These are phyloP conservation scores for Calliphora vomitoria DNA, from an alignment of 2,888 invertebrate species.

Conservation along the genomic window DNA sequence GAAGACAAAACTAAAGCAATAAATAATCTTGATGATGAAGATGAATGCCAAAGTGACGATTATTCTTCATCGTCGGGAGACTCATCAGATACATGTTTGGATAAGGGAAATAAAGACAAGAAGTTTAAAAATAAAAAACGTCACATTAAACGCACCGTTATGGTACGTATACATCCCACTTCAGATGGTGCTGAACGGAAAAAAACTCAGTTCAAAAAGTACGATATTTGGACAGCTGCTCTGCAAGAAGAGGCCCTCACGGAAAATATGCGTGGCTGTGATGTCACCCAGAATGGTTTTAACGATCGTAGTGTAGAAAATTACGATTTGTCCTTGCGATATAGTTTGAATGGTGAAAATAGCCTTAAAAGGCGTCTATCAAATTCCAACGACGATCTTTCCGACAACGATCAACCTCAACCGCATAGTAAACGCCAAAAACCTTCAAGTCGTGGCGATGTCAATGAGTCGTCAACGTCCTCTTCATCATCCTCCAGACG, in stretches of 20 bases:
- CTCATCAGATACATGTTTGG: conserved; percentile 81
- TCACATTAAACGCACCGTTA: conserved; percentile 80
- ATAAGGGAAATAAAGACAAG: conserved; percentile 56
- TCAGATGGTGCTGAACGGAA: conserved; percentile 76
- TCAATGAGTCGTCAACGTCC: conserved; percentile 46
- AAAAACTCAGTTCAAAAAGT: conserved; percentile 87
- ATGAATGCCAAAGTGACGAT: conserved; percentile 78
- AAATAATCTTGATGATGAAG: conserved; percentile 77
- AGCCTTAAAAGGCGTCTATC: conserved; percentile 82
- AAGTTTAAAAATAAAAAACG: conserved; percentile 77
- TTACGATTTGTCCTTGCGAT: conserved; percentile 89
- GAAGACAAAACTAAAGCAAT: conserved; percentile 36
- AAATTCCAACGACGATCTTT: conserved; percentile 79
- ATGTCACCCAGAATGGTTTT: conserved; percentile 87
- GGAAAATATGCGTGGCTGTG: conserved; percentile 91
- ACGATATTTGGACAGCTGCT: conserved; percentile 91
- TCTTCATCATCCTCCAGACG: conserved; percentile 71
- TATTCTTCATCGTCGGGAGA: conserved; percentile 80
- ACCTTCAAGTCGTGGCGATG: conserved; percentile 71
- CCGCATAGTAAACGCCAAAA: conserved; percentile 79
- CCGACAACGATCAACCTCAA: conserved; percentile 79
- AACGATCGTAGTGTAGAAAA: conserved; percentile 90
- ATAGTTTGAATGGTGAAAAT: conserved; percentile 86
- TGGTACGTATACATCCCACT: conserved; percentile 79
- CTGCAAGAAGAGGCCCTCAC: conserved; percentile 92